Percentiles rank a stretch among this genome's conserved stretches.
Evolutionary conservation across 1,140 invertebrate genomes (phyloP).

Genomic region (Penaeus japonicus): DNA sequence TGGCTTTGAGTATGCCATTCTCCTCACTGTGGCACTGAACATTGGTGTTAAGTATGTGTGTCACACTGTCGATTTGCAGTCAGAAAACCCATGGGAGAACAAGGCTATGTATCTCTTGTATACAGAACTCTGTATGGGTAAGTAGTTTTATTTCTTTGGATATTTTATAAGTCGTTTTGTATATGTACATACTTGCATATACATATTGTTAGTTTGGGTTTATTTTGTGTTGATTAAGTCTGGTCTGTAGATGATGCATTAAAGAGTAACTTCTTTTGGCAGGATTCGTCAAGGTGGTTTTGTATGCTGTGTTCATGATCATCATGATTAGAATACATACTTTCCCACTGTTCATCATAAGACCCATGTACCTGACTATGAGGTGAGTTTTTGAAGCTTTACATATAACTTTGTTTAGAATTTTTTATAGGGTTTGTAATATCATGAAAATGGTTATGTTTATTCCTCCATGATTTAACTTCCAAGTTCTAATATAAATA

Average conservation of each 20-base stretch:
- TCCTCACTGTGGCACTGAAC: slow-evolving; percentile 92
- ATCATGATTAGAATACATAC: slow-evolving; percentile 99
- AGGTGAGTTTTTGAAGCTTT: slow-evolving; percentile 68
- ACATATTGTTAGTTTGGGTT: background rate
- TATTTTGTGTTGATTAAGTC: background rate
- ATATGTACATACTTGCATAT: background rate
- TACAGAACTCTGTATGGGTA: slow-evolving; percentile 95
- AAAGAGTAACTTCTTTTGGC: slow-evolving; percentile 21
- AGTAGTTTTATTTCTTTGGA: slow-evolving; percentile 62
- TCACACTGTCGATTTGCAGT: slow-evolving; percentile 92
- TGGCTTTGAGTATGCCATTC: slow-evolving; percentile 99
- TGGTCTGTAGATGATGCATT: background rate
- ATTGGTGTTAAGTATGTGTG: slow-evolving; percentile 95
- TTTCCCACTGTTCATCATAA: slow-evolving; percentile 95
- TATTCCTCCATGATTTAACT: too few species aligned
- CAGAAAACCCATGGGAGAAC: slow-evolving; percentile 98
- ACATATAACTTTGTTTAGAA: background rate
- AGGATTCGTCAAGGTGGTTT: slow-evolving; percentile 81
- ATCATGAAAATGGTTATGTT: too few species aligned
- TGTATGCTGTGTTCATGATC: slow-evolving; percentile 93
- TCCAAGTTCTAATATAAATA: too few species aligned
- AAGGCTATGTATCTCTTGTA: slow-evolving; percentile 98
- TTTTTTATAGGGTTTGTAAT: background rate
- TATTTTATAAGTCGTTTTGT: background rate
- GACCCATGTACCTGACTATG: slow-evolving; percentile 98